Base-by-base conservation (phyloP, 2,888 invertebrate species). In the Pseudococcus jackbeardsleyi region DNA sequence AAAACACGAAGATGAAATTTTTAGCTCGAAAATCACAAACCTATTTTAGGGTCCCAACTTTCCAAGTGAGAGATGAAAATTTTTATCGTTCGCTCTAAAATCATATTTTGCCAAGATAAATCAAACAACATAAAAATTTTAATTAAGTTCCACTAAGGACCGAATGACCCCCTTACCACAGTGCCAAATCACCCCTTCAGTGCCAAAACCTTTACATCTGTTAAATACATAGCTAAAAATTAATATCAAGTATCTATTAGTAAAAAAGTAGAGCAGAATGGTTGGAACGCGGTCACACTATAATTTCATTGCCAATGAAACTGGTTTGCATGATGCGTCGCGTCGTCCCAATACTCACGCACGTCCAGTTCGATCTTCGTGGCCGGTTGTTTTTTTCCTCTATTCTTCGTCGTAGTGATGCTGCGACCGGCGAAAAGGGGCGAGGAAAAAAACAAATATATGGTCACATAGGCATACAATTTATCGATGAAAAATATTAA, bases 221-320 rank as follows among this genome's bases (percentile, higher is more conserved):
- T n/a, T n/a, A n/a, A n/a, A n/a, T n/a, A n/a, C n/a, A n/a, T n/a
- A n/a, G n/a, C n/a, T n/a, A n/a, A n/a, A n/a, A n/a, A n/a, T n/a
- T n/a, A n/a, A n/a, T 42, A 42, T 42, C 3, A 42, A 42, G 42
- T 42, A 8, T 39, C 7, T 39, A 6, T 42, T 77, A 77, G 7
- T 77, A 9, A n/a, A 82, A 82, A 82, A 82, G 79, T 82, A 22
- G 79, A 82, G 46, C 79, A 82, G 46, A 82, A 82, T 82, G 8
- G 17, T 26, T 46, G 17, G 79, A 82, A 82, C 79, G 79, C 79
- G 79, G 79, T 82, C 79, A 82, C 79, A 82, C 42, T 82, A 33
- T 82, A 82, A 82, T 46, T 82, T 82, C 79, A 82, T 82, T 82
- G 79, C 79, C 79, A 82, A 46, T 46, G 33, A 82, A 82, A 82